A percentile compares a stretch with the other conserved stretches of the same genome.
These are phyloP conservation scores for Enteromius thamalakanensis DNA, from an alignment of 2,797 vertebrate genomes.

Conservation along the genomic window DNA sequence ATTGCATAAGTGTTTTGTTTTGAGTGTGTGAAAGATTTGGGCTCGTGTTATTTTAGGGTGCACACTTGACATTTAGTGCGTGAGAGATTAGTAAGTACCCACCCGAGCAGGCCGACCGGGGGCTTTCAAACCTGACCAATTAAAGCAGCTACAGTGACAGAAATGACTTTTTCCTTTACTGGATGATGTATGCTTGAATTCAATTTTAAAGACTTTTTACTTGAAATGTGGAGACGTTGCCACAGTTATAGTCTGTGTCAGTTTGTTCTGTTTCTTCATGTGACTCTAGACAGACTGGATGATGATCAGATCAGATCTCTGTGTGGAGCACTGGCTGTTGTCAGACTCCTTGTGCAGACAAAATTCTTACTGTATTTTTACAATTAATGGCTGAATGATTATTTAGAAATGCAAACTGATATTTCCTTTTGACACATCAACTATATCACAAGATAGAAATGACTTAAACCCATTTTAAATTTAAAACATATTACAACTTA, in stretches of 20 bases:
- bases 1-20: slow-evolving; percentile 44
- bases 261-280: not conserved
- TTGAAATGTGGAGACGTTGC: not conserved
- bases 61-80: not conserved
- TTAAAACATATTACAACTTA: not conserved
- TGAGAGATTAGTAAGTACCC: not conserved
- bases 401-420: no score
- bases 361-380: not conserved
- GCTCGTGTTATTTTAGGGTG: slow-evolving; percentile 36
- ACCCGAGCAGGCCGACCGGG: not conserved
- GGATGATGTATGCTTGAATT: not conserved
- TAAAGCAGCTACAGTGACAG: not conserved
- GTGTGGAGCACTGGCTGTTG: not conserved
- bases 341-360: not conserved
- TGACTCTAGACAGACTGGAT: not conserved
- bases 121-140: not conserved
- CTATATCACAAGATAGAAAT: no score
- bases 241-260: not conserved
- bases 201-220: not conserved
- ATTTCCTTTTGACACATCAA: no score
- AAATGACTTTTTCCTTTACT: not conserved
- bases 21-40: slow-evolving; percentile 30
- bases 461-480: not conserved
- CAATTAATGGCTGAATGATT: not conserved
- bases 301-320: not conserved